Percentiles rank a stretch among this genome's conserved stretches.
Conservation (phyloP, 2,113 vertebrate genomes). For the Theristicus caerulescens region DNA sequence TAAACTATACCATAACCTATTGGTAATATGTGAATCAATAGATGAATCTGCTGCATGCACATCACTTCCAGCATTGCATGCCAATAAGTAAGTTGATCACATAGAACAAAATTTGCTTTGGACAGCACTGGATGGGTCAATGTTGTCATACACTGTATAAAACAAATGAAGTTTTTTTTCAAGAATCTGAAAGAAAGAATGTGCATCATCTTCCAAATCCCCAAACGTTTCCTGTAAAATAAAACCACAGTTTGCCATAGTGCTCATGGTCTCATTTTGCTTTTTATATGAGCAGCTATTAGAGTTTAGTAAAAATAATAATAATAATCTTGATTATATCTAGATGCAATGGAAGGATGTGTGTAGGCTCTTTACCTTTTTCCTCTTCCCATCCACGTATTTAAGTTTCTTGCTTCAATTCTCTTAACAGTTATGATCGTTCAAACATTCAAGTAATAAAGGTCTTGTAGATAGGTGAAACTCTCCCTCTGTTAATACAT, state of each 20-base stretch:
- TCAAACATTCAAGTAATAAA: background rate
- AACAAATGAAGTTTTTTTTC: background rate
- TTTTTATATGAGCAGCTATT: background rate
- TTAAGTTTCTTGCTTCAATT: slow-evolving; percentile 14
- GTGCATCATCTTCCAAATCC: background rate
- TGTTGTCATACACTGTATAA: background rate
- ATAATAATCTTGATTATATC: background rate
- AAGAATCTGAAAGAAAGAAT: background rate
- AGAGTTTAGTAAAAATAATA: background rate
- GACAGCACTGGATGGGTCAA: background rate
- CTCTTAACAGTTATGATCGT: background rate
- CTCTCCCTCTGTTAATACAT: background rate
- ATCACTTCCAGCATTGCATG: background rate
- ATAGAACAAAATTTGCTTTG: background rate
- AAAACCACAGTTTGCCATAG: background rate
- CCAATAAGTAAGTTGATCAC: background rate
- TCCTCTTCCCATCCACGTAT: background rate
- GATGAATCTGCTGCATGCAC: background rate
- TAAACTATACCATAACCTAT: background rate
- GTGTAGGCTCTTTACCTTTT: background rate
- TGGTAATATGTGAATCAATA: background rate
- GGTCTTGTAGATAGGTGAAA: background rate
- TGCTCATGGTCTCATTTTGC: background rate
- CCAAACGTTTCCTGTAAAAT: background rate
- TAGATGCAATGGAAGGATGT: background rate